These are phyloP conservation scores for Ricordea florida DNA, from an alignment of 92 coral and sea anemone genomes.

Conservation along the genomic window DNA sequence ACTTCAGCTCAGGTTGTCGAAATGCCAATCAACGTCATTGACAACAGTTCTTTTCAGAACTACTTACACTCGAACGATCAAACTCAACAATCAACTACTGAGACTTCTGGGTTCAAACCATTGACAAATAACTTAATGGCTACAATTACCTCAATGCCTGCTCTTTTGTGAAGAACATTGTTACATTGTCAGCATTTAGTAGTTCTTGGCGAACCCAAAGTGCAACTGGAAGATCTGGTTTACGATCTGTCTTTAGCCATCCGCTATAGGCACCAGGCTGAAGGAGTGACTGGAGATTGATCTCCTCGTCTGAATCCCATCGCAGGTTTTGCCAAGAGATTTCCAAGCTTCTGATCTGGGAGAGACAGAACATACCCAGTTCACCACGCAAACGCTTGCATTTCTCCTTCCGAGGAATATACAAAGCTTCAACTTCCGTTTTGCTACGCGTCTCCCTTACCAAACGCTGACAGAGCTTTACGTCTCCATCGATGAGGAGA, in stretches of 20 bases:
- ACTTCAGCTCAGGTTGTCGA: too few relatives aligned
- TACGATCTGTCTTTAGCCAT: background rate
- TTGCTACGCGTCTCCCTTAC: background rate
- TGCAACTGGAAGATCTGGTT: background rate
- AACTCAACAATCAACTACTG: too few relatives aligned
- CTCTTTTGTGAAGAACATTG: background rate
- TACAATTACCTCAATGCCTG: constrained; percentile 10
- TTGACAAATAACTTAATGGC: too few relatives aligned
- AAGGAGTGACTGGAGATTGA: background rate
- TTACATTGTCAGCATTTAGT: background rate
- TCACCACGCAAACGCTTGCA: background rate
- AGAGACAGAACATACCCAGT: background rate
- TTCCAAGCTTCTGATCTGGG: background rate
- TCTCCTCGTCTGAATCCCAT: constrained; percentile 12
- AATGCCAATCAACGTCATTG: too few relatives aligned
- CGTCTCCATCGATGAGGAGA: constrained; percentile 5
- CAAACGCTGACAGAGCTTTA: background rate
- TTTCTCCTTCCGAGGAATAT: constrained; percentile 2
- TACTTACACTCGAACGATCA: too few relatives aligned
- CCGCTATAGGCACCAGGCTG: constrained; percentile 22
- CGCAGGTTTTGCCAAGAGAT: constrained; percentile 12
- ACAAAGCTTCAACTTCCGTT: background rate
- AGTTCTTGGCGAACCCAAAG: constrained; percentile 6
- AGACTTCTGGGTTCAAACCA: too few relatives aligned
- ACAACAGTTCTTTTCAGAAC: too few relatives aligned